Evolutionary conservation across 2,797 vertebrate genomes (phyloP).

Genomic region (Mus minutoides): DNA sequence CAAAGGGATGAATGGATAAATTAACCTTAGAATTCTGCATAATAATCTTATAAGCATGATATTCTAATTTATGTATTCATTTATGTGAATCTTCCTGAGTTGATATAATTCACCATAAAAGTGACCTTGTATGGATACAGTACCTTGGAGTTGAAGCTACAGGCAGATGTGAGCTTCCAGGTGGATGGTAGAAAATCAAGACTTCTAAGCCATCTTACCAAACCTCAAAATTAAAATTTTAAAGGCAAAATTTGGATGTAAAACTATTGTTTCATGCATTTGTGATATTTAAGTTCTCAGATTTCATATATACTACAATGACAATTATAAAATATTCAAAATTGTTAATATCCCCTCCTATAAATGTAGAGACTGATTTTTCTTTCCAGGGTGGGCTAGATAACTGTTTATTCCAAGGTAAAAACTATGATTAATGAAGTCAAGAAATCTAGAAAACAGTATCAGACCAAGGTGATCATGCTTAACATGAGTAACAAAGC

Average conservation of each 20-base stretch:
- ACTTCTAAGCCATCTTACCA: not conserved
- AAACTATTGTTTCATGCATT: not conserved
- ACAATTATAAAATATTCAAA: not conserved
- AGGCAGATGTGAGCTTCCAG: not conserved
- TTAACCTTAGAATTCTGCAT: not conserved
- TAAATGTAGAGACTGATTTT: not conserved
- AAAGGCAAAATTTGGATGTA: not conserved
- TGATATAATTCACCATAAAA: not conserved
- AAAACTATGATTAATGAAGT: not conserved
- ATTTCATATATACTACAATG: not conserved
- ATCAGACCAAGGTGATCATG: not conserved
- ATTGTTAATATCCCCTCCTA: not conserved
- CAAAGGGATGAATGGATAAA: constrained; percentile 13
- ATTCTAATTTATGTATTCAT: not conserved
- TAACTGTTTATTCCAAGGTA: not conserved
- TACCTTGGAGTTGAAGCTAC: not conserved
- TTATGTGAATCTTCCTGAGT: not conserved
- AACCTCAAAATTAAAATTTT: not conserved
- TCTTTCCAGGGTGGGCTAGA: not conserved
- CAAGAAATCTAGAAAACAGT: not conserved
- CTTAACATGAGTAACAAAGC: constrained; percentile 7
- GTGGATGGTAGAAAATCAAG: not conserved
- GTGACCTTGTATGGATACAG: too few relatives aligned
- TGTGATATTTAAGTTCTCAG: not conserved
- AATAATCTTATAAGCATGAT: not conserved